Base-by-base conservation (phyloP, 2,797 vertebrate species). In the Peromyscus melanophrys region DNA sequence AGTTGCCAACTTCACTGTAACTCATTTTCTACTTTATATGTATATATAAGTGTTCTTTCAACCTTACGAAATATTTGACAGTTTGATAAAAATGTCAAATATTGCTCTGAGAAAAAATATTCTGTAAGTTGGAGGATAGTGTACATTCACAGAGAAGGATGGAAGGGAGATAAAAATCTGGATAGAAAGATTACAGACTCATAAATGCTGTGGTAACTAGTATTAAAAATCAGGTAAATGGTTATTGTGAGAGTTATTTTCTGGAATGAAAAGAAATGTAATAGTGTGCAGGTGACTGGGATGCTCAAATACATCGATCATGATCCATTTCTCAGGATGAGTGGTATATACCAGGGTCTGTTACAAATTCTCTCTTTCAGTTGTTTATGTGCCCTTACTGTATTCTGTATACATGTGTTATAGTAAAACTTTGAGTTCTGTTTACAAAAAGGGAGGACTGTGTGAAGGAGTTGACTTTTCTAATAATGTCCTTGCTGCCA, bases 41-140 rank as follows among this genome's bases (percentile, higher is more conserved):
- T 52, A 43, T 10, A 34, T 89, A 17, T n/a, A 63, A 87, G 91
- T 25, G 37, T 83, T 65, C 34, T n/a, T 92, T 94, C 92, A 96
- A 76, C 76, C 34, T 75, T 91, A 85, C 21, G 23, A 43, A 43
- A 59, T 94, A 23, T 94, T 55, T 92, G 71, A 85, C 94, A 95
- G 90, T 88, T 88, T 93, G 76, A 57, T 91, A 40, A 76, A 94
- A 92, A 77, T 73, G 25, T 95, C 63, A 96, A 78, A 93, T 95
- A 89, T 89, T 82, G 73, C 34, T 87, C 29, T 94, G 86, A 91
- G 92, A 90, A 80, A 92, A 82, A 52, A 14, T 65, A 61, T 8
- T 82, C 0, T 67, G 61, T 55, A 95, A 86, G 27, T 85, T 95
- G 73, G 88, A 94, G 57, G 65, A 80, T 14, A 94, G 94, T 71